Base-by-base conservation (phyloP, 2,113 vertebrate genomes). In the Syrrhaptes paradoxus region DNA sequence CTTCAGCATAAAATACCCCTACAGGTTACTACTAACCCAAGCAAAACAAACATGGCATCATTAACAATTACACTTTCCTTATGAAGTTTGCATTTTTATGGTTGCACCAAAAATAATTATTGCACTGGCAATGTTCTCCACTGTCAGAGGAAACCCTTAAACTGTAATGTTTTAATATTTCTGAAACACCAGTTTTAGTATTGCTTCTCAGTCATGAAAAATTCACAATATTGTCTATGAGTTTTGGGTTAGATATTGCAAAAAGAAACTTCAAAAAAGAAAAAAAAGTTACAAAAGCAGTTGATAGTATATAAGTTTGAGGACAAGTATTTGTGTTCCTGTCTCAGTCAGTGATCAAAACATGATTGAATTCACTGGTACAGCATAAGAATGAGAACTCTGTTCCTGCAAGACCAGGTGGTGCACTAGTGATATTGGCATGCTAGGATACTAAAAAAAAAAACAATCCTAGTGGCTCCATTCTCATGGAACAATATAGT, bases 201-300 rank as follows among this genome's bases (percentile, higher is more conserved):
- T 18, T 46, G 12, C 11, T 72, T 73, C 36, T 68, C 38, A 84
- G 5, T 11, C 7, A 75, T 11, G 22, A 94, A 75, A 31, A 87
- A 46, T 9, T 15, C 12, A 13, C 7, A 24, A 8, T 43, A 24
- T n/a, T 1, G 0, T 34, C 11, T 52, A 19, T 29, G 25, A 84
- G 28, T 4, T 63, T 77, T 81, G 74, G 11, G 54, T 3, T 11
- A 63, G 5, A 19, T 2, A 26, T 28, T 67, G 14, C 6, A 81
- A 63, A 78, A n/a, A 74, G 1, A 9, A 70, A 68, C 74, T 62
- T 48, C 43, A 20, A 79, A 87, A 70, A 57, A 57, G 66, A 36
- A 54, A 34, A 70, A 54, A 34, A 38, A 36, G 46, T 52, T 81
- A 57, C 13, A 78, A 66, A 76, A 77, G 9, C 5, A 34, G 8